Percentiles rank a stretch among this genome's conserved stretches.
Evolutionary conservation across 1,140 invertebrate genomes (phyloP).

Genomic region (Drosophila lacteicornis): DNA sequence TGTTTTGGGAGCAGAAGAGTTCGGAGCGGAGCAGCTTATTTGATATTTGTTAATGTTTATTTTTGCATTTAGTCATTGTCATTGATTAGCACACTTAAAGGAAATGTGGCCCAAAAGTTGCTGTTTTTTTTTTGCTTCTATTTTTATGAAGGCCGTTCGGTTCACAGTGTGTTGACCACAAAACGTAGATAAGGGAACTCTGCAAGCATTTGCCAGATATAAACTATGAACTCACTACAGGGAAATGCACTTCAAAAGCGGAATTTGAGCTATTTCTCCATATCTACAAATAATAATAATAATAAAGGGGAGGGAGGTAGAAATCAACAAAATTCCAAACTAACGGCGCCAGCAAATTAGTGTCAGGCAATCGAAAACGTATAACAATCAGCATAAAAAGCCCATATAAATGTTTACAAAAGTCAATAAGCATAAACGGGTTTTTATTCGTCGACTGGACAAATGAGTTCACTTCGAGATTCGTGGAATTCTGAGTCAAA

Average conservation of each 20-base stretch:
- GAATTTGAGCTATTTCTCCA: slow-evolving; percentile 18
- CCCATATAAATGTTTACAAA: slow-evolving; percentile 50
- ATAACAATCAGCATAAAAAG: slow-evolving; percentile 61
- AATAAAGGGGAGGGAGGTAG: neutral
- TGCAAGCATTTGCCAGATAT: slow-evolving; percentile 25
- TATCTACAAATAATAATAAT: slow-evolving; percentile 19
- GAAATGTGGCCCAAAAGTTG: slow-evolving; percentile 12
- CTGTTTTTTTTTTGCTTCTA: neutral
- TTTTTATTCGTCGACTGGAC: slow-evolving; percentile 36
- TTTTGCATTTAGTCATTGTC: slow-evolving; percentile 75
- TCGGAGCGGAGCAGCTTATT: slow-evolving; percentile 50
- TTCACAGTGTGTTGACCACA: slow-evolving; percentile 34
- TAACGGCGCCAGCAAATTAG: slow-evolving; percentile 53
- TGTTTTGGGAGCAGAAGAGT: slow-evolving; percentile 34
- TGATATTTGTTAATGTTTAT: slow-evolving; percentile 80
- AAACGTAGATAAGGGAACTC: slow-evolving; percentile 25
- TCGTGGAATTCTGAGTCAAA: slow-evolving; percentile 60
- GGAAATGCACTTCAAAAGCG: slow-evolving; percentile 21
- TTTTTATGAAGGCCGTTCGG: slow-evolving; percentile 45
- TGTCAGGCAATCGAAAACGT: slow-evolving; percentile 46
- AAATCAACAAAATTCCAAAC: slow-evolving; percentile 37
- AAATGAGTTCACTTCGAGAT: slow-evolving; percentile 64
- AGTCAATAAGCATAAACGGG: slow-evolving; percentile 60
- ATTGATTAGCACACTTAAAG: slow-evolving; percentile 73
- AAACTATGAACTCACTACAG: slow-evolving; percentile 38